A percentile compares a stretch with the other conserved stretches of the same genome.
phyloP scores from a whole-genome alignment of 2,888 invertebrate species.

The Drosophila rubida region DNA sequence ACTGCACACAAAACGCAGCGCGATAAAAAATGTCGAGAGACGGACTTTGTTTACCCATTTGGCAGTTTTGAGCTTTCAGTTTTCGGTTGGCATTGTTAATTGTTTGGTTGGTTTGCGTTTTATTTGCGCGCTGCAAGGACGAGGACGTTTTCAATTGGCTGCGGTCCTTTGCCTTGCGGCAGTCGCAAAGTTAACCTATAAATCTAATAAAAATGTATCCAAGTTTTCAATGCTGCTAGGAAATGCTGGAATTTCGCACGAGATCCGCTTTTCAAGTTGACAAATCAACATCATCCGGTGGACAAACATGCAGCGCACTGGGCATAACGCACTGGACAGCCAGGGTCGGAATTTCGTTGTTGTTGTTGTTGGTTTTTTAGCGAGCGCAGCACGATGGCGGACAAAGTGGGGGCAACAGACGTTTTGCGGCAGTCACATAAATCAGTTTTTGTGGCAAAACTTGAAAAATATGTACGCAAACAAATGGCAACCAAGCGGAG shows the following conservation, averaged over 20 bases:
- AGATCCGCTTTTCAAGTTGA: constrained; percentile 80
- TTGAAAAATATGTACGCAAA: constrained; percentile 78
- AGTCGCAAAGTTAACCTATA: constrained; percentile 45
- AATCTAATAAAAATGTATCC: constrained; percentile 57
- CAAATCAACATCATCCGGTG: constrained; percentile 80
- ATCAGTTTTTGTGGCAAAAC: constrained; percentile 80
- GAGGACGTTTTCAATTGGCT: constrained; percentile 10
- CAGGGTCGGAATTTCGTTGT: background rate
- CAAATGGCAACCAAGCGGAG: constrained; percentile 67
- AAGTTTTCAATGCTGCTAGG: constrained; percentile 53
- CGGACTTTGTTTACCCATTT: constrained; percentile 23
- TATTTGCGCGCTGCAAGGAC: background rate
- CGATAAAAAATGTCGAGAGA: constrained; percentile 27
- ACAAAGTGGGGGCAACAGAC: constrained; percentile 45
- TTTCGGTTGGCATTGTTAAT: constrained; percentile 45
- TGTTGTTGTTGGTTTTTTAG: background rate
- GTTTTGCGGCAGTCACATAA: constrained; percentile 69
- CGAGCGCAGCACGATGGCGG: constrained; percentile 5
- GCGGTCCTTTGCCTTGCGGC: constrained; percentile 1
- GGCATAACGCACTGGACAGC: constrained; percentile 37
- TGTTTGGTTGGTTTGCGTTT: constrained; percentile 36
- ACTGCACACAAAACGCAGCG: constrained; percentile 14
- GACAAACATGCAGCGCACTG: constrained; percentile 58
- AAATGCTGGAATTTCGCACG: constrained; percentile 73
- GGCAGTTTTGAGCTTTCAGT: constrained; percentile 31